Base-by-base conservation (phyloP, 2,113 vertebrate species). In the Gopherus flavomarginatus region DNA sequence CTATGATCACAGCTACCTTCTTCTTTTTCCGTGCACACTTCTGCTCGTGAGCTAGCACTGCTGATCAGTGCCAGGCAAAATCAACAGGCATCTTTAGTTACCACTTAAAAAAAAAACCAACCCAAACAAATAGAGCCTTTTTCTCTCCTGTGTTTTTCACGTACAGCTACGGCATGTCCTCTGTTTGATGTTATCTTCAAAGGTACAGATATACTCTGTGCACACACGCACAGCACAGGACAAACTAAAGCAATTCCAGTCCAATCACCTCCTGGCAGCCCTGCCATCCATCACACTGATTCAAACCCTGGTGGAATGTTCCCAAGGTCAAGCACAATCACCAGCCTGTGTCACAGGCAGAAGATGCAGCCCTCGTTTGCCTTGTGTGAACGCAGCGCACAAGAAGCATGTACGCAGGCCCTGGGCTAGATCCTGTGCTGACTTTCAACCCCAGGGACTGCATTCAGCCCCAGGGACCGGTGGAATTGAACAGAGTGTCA, bases 141-240 rank as follows among this genome's bases (percentile, higher is more conserved):
- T 26, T 29, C 27, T 10, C 21, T 0, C 1, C 59, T 2, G 1
- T 0, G 2, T 31, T n/a, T 17, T 72, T 1, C 0, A 16, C 22
- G 47, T 29, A 1, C 5, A 22, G 6, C 56, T 2, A 1, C 24
- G 3, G n/a, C 9, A 35, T 0, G 3, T 50, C 57, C 87, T 42
- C 78, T 27, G 54, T 27, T 78, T 81, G 65, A 52, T 0, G 1
- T 38, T 35, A 53, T 49, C 65, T 11, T 54, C 69, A 7, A 53
- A 78, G 49, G 44, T 49, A 54, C 0, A 0, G 57, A 80, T 87
- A 81, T 83, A 27, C 3, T 27, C 42, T 19, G 11, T 12, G 75
- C 42, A 47, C 22, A 26, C 24, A 29, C 11, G 24, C 65, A 21
- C 44, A 6, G 12, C 26, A 13, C 8, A 47, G 75, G 75, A 12